These are phyloP conservation scores for Drosophila azteca DNA, from an alignment of 1,140 invertebrate species.

Conservation along the genomic window DNA sequence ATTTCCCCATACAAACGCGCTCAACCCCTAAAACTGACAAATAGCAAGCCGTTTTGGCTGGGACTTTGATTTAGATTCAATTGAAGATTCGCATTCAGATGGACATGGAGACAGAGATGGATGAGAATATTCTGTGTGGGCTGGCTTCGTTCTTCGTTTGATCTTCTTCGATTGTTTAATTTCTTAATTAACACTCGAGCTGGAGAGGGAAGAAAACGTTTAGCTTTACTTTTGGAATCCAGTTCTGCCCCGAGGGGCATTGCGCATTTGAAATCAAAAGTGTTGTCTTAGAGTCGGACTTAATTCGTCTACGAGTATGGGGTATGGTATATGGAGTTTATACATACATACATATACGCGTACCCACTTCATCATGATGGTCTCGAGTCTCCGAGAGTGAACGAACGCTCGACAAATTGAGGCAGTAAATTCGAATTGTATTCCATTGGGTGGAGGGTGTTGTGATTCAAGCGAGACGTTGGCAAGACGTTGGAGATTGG, in stretches of 20 bases:
- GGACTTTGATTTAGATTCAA: conserved; percentile 20
- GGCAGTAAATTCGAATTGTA: conserved; percentile 27
- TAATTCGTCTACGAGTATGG: conserved; percentile 25
- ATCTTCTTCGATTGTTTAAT: conserved; percentile 66
- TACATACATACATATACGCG: too few species aligned
- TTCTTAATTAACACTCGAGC: conserved; percentile 76
- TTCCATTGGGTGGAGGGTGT: too few species aligned
- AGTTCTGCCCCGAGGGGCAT: conserved; percentile 22
- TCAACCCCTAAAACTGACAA: conserved; percentile 20
- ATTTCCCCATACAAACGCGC: conserved; percentile 17
- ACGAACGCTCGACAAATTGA: conserved; percentile 55
- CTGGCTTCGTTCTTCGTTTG: conserved; percentile 50
- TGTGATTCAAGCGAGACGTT: too few species aligned
- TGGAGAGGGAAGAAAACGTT: conserved; percentile 15
- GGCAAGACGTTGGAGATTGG: too few species aligned
- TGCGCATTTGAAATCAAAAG: conserved; percentile 76
- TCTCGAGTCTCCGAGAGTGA: conserved; percentile 28
- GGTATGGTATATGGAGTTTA: neutral
- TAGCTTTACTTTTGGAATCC: conserved; percentile 23
- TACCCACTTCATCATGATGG: conserved; percentile 28
- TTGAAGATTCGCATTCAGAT: conserved; percentile 18
- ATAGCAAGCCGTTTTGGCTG: conserved; percentile 41
- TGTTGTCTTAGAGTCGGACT: conserved; percentile 45
- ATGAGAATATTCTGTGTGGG: conserved; percentile 33
- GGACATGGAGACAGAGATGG: conserved; percentile 1